Percentiles rank a stretch among this genome's conserved stretches.
phyloP scores from a whole-genome alignment of 1,140 invertebrate species.

The Drosophila parvula region DNA sequence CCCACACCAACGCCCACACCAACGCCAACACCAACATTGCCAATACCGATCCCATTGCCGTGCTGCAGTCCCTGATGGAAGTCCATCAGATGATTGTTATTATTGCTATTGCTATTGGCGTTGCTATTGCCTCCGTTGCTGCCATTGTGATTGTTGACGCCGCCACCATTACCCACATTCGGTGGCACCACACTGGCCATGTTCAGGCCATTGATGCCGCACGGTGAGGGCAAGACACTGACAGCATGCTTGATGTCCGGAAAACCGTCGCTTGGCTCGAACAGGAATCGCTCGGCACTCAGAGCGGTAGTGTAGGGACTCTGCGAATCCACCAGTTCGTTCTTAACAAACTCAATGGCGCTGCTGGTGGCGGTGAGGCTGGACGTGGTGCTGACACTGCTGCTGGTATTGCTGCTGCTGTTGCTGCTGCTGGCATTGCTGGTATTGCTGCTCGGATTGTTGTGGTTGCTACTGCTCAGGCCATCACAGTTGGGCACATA shows the following conservation, averaged over 20 bases:
- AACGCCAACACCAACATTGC: conserved; percentile 32
- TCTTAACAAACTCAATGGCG: conserved; percentile 81
- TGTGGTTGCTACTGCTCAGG: conserved; percentile 39
- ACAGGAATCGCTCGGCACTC: conserved; percentile 79
- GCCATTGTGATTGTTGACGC: conserved; percentile 12
- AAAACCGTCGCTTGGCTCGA: conserved; percentile 72
- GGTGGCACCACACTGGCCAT: conserved; percentile 49
- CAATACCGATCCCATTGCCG: conserved; percentile 15
- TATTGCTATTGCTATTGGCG: conserved; percentile 54
- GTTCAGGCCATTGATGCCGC: conserved; percentile 36
- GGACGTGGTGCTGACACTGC: conserved; percentile 11
- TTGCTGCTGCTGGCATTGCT: conserved; percentile 31
- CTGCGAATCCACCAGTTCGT: conserved; percentile 79
- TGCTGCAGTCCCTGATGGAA: conserved; percentile 59
- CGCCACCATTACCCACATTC: neutral
- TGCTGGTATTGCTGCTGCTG: conserved; percentile 15
- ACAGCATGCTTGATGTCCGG: conserved; percentile 83
- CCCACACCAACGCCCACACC: conserved; percentile 47
- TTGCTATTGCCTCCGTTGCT: conserved; percentile 49
- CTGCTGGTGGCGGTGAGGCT: conserved; percentile 63
- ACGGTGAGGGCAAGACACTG: conserved; percentile 53
- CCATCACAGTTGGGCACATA: conserved; percentile 72
- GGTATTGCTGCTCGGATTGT: conserved; percentile 20
- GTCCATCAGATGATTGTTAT: conserved; percentile 67
- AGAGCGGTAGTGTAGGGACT: conserved; percentile 80